A percentile compares a stretch with the other conserved stretches of the same genome.
Evolutionary conservation across 2,888 invertebrate species (phyloP).

Genomic region (Cenopis cana): DNA sequence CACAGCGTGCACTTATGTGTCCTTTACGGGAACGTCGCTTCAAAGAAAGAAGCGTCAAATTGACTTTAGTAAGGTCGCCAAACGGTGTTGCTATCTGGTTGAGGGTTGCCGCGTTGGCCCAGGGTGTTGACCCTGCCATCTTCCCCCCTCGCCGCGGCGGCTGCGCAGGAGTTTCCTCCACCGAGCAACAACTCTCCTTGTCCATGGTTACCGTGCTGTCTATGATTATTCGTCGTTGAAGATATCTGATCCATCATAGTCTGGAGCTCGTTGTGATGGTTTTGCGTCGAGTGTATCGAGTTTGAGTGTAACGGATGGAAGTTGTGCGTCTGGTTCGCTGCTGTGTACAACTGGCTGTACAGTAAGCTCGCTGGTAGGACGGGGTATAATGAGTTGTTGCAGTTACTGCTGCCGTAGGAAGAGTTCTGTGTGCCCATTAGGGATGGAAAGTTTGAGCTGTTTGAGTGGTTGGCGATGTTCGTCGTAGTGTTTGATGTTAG

Average conservation of each 20-base stretch:
- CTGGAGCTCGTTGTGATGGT: conserved; percentile 89
- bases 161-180: conserved; percentile 84
- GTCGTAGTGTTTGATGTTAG: conserved; percentile 87
- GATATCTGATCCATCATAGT: conserved; percentile 91
- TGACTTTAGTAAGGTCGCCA: conserved; percentile 90
- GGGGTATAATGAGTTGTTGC: conserved; percentile 90
- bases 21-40: conserved; percentile 48
- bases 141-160: conserved; percentile 83
- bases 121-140: conserved; percentile 84
- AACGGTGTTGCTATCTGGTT: conserved; percentile 88
- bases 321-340: conserved; percentile 90
- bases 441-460: conserved; percentile 87
- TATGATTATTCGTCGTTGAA: conserved; percentile 86
- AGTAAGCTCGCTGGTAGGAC: conserved; percentile 92
- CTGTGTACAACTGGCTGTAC: conserved; percentile 93
- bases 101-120: conserved; percentile 86
- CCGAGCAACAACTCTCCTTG: conserved; percentile 81
- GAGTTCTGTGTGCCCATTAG: conserved; percentile 86
- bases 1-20: conserved; percentile 31
- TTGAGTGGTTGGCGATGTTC: conserved; percentile 85
- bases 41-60: conserved; percentile 58
- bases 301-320: conserved; percentile 89
- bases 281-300: conserved; percentile 86
- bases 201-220: conserved; percentile 75
- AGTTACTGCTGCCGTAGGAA: conserved; percentile 86